phyloP scores from a whole-genome alignment of 30 jellyfish, hydroid and myxozoan genomes.

The Cassiopea xamachana region DNA sequence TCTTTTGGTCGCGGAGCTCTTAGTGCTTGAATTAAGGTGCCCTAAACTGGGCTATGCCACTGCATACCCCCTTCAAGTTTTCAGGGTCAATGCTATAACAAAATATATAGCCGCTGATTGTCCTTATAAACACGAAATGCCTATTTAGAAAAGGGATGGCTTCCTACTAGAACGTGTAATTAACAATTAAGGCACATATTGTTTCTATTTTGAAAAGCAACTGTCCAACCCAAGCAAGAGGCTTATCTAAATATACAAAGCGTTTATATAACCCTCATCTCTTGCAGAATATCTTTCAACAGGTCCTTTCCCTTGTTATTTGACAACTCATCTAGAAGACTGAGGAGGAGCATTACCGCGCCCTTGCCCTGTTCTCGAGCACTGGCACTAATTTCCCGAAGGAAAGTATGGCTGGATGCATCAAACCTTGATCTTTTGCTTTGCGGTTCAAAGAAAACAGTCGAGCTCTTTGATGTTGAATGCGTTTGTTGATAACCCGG shows the following conservation, averaged over 20 bases:
- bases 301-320: constrained; percentile 58
- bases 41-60: too few species aligned
- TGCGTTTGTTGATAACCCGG: neutral
- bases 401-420: constrained; percentile 43
- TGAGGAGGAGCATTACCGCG: constrained; percentile 61
- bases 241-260: neutral
- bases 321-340: constrained; percentile 56
- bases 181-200: too few species aligned
- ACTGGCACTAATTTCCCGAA: constrained; percentile 67
- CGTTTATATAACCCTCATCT: constrained; percentile 44
- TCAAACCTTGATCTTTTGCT: constrained; percentile 51
- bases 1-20: too few species aligned
- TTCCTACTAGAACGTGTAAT: too few species aligned
- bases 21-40: too few species aligned
- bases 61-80: too few species aligned
- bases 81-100: too few species aligned
- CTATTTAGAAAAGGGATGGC: too few species aligned
- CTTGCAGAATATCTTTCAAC: constrained; percentile 56
- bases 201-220: too few species aligned
- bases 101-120: too few species aligned
- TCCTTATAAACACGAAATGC: too few species aligned
- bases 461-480: neutral
- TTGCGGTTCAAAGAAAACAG: constrained; percentile 9
- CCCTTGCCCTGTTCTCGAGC: constrained; percentile 78
- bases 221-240: too few species aligned